phyloP scores from a whole-genome alignment of 2,113 vertebrate genomes.

The Sminthopsis crassicaudata region DNA sequence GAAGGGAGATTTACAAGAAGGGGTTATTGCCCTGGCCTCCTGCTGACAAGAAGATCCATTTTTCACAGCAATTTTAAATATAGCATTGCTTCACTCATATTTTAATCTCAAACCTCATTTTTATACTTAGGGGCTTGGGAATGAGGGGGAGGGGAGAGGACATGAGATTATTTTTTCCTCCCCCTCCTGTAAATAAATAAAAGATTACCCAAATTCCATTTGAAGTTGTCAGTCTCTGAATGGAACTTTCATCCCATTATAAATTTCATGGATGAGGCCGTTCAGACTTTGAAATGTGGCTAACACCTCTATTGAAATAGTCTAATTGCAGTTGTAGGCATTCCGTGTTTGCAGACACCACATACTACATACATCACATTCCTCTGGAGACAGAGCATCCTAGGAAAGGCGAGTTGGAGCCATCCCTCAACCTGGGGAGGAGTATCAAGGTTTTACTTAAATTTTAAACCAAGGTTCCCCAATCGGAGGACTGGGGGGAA shows the following conservation, averaged over 20 bases:
- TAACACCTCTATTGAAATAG: slow-evolving; percentile 76
- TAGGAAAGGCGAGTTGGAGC: slow-evolving; percentile 53
- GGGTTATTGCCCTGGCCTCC: slow-evolving; percentile 58
- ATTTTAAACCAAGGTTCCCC: slow-evolving; percentile 74
- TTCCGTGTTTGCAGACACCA: slow-evolving; percentile 64
- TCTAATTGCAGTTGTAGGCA: slow-evolving; percentile 76
- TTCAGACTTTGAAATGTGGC: slow-evolving; percentile 70
- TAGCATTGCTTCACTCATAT: slow-evolving; percentile 73
- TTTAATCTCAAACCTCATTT: slow-evolving; percentile 74
- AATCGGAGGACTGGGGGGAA: slow-evolving; percentile 66
- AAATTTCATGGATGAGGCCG: slow-evolving; percentile 79
- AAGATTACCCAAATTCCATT: slow-evolving; percentile 77
- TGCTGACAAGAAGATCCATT: slow-evolving; percentile 69
- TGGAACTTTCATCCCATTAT: slow-evolving; percentile 81
- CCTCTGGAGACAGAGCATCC: slow-evolving; percentile 77
- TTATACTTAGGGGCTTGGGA: slow-evolving; percentile 65
- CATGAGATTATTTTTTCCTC: slow-evolving; percentile 45
- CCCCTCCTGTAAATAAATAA: slow-evolving; percentile 75
- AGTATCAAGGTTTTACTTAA: slow-evolving; percentile 75
- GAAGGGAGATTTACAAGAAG: background rate
- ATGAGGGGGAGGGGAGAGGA: no score
- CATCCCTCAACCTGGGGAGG: slow-evolving; percentile 59
- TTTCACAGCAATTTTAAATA: slow-evolving; percentile 78
- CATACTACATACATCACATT: slow-evolving; percentile 74
- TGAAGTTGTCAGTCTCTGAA: slow-evolving; percentile 73